Percentiles rank a stretch among this genome's conserved stretches.
phyloP scores from a whole-genome alignment of 2,888 invertebrate species.

The Ctena decussata region DNA sequence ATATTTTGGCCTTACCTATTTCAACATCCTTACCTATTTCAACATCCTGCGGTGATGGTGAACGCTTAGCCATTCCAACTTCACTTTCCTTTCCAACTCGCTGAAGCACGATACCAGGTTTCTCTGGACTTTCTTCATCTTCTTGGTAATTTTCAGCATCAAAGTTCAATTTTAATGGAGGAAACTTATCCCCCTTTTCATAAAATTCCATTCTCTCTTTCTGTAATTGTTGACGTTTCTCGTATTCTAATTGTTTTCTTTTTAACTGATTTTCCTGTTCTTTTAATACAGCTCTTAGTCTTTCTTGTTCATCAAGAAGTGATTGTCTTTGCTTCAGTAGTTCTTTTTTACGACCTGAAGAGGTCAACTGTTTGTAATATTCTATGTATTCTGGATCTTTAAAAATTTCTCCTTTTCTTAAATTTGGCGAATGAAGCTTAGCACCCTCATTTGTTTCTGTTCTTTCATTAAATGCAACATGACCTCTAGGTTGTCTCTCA shows the following conservation, averaged over 20 bases:
- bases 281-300: slow-evolving; percentile 70
- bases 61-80: background rate
- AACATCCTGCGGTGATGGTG: slow-evolving; percentile 5
- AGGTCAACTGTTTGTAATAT: slow-evolving; percentile 74
- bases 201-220: slow-evolving; percentile 69
- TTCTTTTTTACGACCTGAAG: slow-evolving; percentile 73
- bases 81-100: background rate
- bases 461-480: slow-evolving; percentile 69
- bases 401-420: slow-evolving; percentile 50
- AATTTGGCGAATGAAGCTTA: slow-evolving; percentile 60
- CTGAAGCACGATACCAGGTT: background rate
- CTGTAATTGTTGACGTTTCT: slow-evolving; percentile 65
- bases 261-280: slow-evolving; percentile 75
- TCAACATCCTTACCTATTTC: slow-evolving; percentile 27
- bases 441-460: slow-evolving; percentile 51
- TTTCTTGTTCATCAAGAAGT: slow-evolving; percentile 77
- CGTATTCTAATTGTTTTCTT: slow-evolving; percentile 65
- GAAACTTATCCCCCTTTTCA: slow-evolving; percentile 66
- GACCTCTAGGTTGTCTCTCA: slow-evolving; percentile 32
- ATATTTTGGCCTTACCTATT: no score
- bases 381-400: slow-evolving; percentile 67
- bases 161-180: slow-evolving; percentile 56
- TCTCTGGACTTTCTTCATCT: background rate
- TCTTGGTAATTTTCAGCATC: slow-evolving; percentile 26
- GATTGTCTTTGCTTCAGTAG: slow-evolving; percentile 74